Percentiles rank a stretch among this genome's conserved stretches.
Evolutionary conservation across 2,113 vertebrate genomes (phyloP).

Genomic region (Macaca mulatta): DNA sequence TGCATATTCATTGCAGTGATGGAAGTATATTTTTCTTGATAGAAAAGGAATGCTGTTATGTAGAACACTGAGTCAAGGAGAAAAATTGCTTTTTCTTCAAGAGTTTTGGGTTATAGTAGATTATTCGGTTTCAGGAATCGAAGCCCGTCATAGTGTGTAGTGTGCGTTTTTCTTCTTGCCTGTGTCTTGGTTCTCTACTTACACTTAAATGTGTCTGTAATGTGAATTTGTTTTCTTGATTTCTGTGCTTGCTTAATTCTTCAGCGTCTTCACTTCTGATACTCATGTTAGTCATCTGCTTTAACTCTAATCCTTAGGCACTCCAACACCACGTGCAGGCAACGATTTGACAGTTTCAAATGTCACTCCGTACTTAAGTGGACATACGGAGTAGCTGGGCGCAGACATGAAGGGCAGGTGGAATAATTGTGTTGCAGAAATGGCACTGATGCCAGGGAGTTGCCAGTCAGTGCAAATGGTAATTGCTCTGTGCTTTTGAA

Average conservation of each 20-base stretch:
- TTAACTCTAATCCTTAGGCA: not conserved
- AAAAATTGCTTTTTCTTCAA: constrained; percentile 44
- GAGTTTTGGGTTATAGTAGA: not conserved
- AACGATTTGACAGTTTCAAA: not conserved
- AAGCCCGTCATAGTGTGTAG: not conserved
- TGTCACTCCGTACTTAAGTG: not conserved
- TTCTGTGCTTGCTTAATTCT: not conserved
- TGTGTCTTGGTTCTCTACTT: not conserved
- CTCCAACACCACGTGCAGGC: not conserved
- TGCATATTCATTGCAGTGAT: constrained; percentile 39
- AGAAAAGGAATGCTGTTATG: not conserved
- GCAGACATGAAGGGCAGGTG: not conserved
- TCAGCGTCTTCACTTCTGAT: not conserved
- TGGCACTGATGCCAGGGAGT: not conserved
- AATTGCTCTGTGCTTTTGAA: not conserved
- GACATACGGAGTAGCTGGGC: not conserved
- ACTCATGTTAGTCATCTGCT: not conserved
- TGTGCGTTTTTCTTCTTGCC: not conserved
- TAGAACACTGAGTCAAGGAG: constrained; percentile 18
- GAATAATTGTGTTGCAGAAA: not conserved
- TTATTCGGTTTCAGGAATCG: not conserved
- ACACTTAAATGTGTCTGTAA: not conserved
- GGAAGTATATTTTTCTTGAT: constrained; percentile 45
- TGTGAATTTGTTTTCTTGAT: constrained; percentile 11
- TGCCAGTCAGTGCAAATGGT: not conserved